phyloP scores from a whole-genome alignment of 2,888 invertebrate species.

The Argyresthia albistria region DNA sequence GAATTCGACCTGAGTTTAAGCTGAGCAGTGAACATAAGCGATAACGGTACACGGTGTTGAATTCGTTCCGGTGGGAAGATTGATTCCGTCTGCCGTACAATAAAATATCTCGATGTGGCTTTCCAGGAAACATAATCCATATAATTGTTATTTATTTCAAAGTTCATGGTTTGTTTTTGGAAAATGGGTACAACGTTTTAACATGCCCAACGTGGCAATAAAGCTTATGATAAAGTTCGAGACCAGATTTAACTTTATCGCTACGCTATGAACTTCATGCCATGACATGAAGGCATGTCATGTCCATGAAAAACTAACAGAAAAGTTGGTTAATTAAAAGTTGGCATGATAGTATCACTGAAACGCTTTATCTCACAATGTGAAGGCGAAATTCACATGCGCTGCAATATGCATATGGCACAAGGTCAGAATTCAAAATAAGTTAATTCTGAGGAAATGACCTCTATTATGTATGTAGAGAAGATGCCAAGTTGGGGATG shows the following conservation, averaged over 20 bases:
- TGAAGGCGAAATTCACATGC: background rate
- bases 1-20: constrained; percentile 17
- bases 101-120: too few species aligned
- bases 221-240: background rate
- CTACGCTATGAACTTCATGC: background rate
- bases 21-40: constrained; percentile 15
- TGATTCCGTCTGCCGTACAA: background rate
- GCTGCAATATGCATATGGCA: background rate
- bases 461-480: constrained; percentile 1
- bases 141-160: too few species aligned
- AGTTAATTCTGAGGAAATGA: constrained; percentile 1
- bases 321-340: background rate
- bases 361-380: background rate
- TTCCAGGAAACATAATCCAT: too few species aligned
- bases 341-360: background rate
- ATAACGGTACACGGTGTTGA: constrained; percentile 36
- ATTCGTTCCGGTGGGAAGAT: constrained; percentile 15
- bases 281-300: too few species aligned
- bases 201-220: background rate
- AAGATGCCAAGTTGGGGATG: constrained; percentile 9
- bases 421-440: constrained; percentile 1
- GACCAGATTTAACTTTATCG: background rate
- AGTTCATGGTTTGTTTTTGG: too few species aligned
- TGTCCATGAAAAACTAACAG: background rate
- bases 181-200: too few species aligned